Conservation (phyloP, 2,113 vertebrate species). For the Dromas ardeola region DNA sequence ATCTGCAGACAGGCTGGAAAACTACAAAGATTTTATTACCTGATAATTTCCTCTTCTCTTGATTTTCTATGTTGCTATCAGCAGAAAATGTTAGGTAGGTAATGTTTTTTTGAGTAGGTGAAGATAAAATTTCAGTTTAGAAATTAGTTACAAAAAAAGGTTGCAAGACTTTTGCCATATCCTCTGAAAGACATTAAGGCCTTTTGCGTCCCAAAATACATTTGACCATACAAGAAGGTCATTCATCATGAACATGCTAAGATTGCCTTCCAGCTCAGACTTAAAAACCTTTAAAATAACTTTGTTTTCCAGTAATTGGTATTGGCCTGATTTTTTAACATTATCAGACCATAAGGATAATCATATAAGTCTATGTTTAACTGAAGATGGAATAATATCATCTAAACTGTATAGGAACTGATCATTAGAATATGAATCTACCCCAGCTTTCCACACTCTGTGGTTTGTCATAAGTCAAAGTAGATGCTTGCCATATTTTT, state of each 20-base stretch:
- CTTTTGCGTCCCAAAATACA: not conserved
- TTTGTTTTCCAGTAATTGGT: not conserved
- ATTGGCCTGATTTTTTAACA: not conserved
- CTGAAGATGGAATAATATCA: not conserved
- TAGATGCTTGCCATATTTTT: not conserved
- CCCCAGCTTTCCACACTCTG: not conserved
- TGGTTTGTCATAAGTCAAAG: not conserved
- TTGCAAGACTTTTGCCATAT: not conserved
- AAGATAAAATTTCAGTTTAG: not conserved
- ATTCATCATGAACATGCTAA: not conserved
- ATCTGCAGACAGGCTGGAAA: not conserved
- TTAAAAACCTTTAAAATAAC: not conserved
- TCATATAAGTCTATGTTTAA: not conserved
- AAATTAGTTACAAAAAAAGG: not conserved
- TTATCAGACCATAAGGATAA: not conserved
- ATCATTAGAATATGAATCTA: not conserved
- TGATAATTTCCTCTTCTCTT: not conserved
- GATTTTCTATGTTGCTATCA: not conserved
- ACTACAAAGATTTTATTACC: conserved; percentile 1
- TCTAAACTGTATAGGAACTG: not conserved
- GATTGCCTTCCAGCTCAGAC: not conserved
- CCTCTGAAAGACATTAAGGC: not conserved
- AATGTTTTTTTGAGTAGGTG: not conserved
- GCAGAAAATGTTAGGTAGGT: not conserved
- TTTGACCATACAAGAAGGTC: not conserved